These are phyloP conservation scores for Semnopithecus entellus DNA, from an alignment of 2,113 vertebrate species.

Conservation along the genomic window DNA sequence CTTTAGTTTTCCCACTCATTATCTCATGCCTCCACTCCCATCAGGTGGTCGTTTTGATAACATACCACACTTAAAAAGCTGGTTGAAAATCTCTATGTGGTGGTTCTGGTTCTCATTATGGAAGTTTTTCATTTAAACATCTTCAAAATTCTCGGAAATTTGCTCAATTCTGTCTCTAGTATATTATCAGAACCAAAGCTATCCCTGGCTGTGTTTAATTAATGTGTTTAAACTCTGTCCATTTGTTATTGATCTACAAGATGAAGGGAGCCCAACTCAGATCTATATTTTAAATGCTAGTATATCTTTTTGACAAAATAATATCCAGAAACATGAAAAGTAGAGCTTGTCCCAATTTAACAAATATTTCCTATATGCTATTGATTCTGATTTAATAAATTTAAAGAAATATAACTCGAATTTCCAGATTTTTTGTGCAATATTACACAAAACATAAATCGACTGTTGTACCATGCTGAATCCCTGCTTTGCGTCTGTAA, in stretches of 20 bases:
- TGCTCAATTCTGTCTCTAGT: not conserved
- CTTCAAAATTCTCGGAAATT: slow-evolving; percentile 3
- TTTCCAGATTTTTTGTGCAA: not conserved
- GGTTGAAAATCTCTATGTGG: not conserved
- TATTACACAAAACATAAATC: not conserved
- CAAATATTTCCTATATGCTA: not conserved
- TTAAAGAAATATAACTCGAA: not conserved
- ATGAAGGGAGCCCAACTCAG: not conserved
- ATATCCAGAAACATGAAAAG: not conserved
- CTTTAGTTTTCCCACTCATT: not conserved
- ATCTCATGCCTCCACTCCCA: not conserved
- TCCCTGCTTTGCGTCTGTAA: not conserved
- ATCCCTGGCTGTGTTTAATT: not conserved
- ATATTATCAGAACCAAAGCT: not conserved
- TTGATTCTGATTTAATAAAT: not conserved
- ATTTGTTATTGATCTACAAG: not conserved
- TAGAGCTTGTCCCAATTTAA: not conserved
- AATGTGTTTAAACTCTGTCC: not conserved
- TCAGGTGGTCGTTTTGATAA: not conserved
- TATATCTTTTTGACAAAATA: not conserved
- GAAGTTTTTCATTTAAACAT: not conserved
- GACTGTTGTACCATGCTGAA: not conserved
- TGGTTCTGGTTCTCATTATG: not conserved
- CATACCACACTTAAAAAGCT: not conserved
- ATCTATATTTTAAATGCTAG: not conserved